Base-by-base conservation (phyloP, 2,113 vertebrate genomes). In the Plecotus auritus region DNA sequence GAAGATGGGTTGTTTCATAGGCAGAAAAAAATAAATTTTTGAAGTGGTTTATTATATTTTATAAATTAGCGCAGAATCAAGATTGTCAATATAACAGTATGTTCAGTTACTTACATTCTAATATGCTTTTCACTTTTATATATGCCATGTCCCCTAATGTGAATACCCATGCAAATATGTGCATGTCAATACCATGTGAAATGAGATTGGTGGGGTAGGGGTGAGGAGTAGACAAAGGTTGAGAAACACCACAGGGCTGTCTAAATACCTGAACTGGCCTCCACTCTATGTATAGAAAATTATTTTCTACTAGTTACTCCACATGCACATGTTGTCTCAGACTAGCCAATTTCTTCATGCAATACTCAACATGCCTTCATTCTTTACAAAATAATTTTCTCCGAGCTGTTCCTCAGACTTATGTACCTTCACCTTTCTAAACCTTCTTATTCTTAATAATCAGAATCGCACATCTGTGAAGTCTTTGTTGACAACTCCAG, bases 51-150 rank as follows among this genome's bases (percentile, higher is more conserved):
- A 93, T 70, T 78, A 37, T 13, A 37, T 92, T 87, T 77, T 69
- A 80, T 54, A 95, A 88, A 85, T 95, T 49, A 88, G 54, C 88
- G 42, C 5, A 88, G 30, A 88, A 23, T 90, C 9, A 95, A 88
- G 42, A 22, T 37, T 35, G 45, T 88, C 47, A 35, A 7, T 74
- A 17, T 83, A 83, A 54, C 9, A 64, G 18, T 51, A 30, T 45
- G 83, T 49, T 85, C 20, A 92, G 26, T 42, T 32, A 69, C 4
- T 84, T 40, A 73, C 12, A 78, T 89, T 82, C 26, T 78, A 32
- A 30, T 59, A 66, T 14, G 5, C 32, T 93, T 83, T 88, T 77
- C 54, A 84, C 13, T 80, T 80, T 61, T 85, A 59, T 17, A 1
- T 51, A 83, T 83, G 64, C 7, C 54, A 5, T 8, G 70, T 42